These are phyloP conservation scores for Lasioglossum morio DNA, from an alignment of 2,888 invertebrate genomes.

Conservation along the genomic window DNA sequence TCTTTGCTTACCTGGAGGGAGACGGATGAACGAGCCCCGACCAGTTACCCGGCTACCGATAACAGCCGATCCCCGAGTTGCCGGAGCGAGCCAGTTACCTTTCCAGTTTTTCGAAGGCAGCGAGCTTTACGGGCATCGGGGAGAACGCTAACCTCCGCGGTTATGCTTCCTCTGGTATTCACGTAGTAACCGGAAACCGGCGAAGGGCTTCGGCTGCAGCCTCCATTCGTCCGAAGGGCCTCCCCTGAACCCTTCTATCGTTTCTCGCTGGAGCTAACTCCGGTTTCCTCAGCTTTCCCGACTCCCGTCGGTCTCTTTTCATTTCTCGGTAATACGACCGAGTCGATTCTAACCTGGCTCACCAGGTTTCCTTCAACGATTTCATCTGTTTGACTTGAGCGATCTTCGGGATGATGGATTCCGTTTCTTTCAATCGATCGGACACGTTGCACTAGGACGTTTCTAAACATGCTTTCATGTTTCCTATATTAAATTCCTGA, in stretches of 20 bases:
- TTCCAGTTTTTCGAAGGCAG: not conserved
- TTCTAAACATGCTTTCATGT: no score
- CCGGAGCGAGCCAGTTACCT: not conserved
- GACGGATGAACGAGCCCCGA: not conserved
- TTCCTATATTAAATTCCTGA: no score
- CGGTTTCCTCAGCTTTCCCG: not conserved
- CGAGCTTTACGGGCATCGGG: not conserved
- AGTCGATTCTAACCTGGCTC: not conserved
- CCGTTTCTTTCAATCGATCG: not conserved
- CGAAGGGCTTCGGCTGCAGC: not conserved
- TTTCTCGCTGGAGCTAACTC: not conserved
- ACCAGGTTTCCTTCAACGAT: not conserved
- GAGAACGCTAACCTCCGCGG: not conserved
- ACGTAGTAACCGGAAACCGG: not conserved
- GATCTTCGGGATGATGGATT: not conserved
- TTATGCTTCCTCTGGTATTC: not conserved
- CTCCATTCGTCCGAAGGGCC: not conserved
- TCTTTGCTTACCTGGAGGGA: not conserved
- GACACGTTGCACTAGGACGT: no score
- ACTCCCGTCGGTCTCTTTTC: not conserved
- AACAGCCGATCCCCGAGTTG: not conserved
- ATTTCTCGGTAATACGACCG: not conserved
- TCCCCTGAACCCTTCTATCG: not conserved
- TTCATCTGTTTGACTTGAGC: not conserved
- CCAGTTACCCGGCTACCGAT: not conserved